Evolutionary conservation across 2,888 invertebrate genomes (phyloP), one percentile per base, ranked within the genome.

Genomic region (Dioctria linearis): DNA sequence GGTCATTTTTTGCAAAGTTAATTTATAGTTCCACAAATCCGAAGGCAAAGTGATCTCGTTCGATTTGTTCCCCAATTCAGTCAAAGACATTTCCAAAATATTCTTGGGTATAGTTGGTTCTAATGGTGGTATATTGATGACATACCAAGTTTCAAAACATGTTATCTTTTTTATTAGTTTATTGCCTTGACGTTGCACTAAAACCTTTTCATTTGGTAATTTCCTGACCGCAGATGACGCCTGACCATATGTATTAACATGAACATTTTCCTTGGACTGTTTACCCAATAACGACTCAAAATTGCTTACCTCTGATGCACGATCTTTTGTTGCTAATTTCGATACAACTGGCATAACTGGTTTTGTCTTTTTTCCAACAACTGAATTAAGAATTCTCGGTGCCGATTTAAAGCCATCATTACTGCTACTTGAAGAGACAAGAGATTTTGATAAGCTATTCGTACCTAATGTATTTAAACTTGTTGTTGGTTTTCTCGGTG

Each of bases 121-220:
- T 42, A 1, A 42, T 43, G 85, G 83, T 69, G 87, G 86, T 63
- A 86, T 84, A 79, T 87, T 86, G 25, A 89, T 88, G 25, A 89
- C 88, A 80, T 88, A 88, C 89, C 89, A 89, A 11, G 88, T 89
- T 81, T 89, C 89, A 76, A 88, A 89, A 83, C 88, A 88, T n/a
- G 89, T 89, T 4, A 89, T 87, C 84, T 89, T 89, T 80, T 88
- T 88, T 3, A 89, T 86, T 3, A 88, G 83, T 73, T 87, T 87
- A 25, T 88, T 88, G 8, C 88, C 88, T 78, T 88, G 88, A 9
- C 87, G 85, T 13, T 86, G 86, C 4, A 87, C 85, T 0, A 86
- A 85, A 25, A 88, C 86, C 81, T 88, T 88, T 83, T 88, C 88
- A 0, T 86, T 85, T 37, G 88, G 86, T 42, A 84, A 71, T 75